Evolutionary conservation across 2,888 invertebrate species (phyloP), one percentile per base, ranked within the genome.

Genomic region (Calliphora vomitoria): DNA sequence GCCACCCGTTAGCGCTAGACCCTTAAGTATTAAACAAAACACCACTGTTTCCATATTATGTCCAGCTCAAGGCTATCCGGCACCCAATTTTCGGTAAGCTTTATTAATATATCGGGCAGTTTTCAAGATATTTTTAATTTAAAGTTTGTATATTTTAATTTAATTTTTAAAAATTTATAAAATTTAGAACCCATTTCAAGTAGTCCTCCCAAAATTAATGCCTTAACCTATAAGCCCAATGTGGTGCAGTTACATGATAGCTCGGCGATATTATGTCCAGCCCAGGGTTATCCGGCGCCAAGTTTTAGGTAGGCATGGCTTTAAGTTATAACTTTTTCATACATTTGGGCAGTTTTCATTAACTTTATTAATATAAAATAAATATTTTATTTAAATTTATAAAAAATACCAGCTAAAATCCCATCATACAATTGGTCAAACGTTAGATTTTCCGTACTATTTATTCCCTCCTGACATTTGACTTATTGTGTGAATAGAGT

Each of bases 1-100:
- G 68, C 94, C 95, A 25, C 93, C 94, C 1, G 90, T 94, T 82
- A 94, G 94, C 89, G 94, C 93, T 3, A 91, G 94, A 13, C 93
- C 94, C 8, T 88, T 94, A 55, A 87, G 89, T 55, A 90, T 92
- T 87, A 92, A 94, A 89, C 92, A 94, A 89, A 93, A 94, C 85
- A 93, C 93, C 89, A 95, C 95, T 91, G 94, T 96, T 90, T 96
- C 96, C 15, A 94, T 97, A 89, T 93, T 96, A 91, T 97, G 97
- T 93, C 96, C 96, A 85, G 96, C 96, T 58, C 97, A 97, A 94
- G 96, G 96, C 38, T 97, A 95, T 94, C 97, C 97, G 82, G 95
- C 96, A 90, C 96, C 97, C 90, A 93, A 95, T 90, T 96, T 96
- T 95, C 96, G 96, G 96, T 97, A 90, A 90, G 90, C 78, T 58